Evolutionary conservation across 35 echinoderm and acorn worm species (phyloP), one percentile per base, ranked within the genome.

Genomic region (Eucidaris tribuloides): DNA sequence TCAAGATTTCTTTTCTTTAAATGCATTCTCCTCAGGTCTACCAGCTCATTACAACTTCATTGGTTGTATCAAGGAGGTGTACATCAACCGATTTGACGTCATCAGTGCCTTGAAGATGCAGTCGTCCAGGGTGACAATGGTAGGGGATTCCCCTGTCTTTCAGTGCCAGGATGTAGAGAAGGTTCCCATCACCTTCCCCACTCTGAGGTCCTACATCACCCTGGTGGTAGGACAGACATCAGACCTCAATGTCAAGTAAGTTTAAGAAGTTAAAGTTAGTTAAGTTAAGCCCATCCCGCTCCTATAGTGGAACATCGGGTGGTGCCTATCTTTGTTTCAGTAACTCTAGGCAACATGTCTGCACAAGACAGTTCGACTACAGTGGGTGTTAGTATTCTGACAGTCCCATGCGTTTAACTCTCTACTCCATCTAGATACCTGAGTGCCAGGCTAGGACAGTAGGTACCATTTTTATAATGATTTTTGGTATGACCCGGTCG

Each of bases 131-230:
- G 68, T 74, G 15, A 24, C 44, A n/a, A 25, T 74, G 35, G 24
- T 41, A 22, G 68, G 68, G 35, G 68, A 40, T 18, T 33, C 33
- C 3, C 68, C 68, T 13, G 28, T 32, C 18, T 74, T 41, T 44
- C 35, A 74, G 41, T 74, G 68, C 68, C 68, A 36, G 0, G 68
- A 74, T 40, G 44, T 74, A 2, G 68, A 44, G 35, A 74, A 42
- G 35, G 20, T 74, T 19, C 68, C 68, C 2, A 40, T 74, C 28
- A 74, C 68, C 37, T 74, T 74, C 68, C 68, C 68, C 11, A 74
- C 68, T 7, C 68, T 40, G 30, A 40, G 44, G 24, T 74, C 68
- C 18, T 74, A 74, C 68, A 74, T 74, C 44, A 33, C 38, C 44
- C 38, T 74, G 0, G 68, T 42, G 68, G 68, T 33, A 23, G 38